These are phyloP conservation scores for Phylloscopus trochiloides DNA, from an alignment of 2,113 vertebrate species.

Conservation along the genomic window DNA sequence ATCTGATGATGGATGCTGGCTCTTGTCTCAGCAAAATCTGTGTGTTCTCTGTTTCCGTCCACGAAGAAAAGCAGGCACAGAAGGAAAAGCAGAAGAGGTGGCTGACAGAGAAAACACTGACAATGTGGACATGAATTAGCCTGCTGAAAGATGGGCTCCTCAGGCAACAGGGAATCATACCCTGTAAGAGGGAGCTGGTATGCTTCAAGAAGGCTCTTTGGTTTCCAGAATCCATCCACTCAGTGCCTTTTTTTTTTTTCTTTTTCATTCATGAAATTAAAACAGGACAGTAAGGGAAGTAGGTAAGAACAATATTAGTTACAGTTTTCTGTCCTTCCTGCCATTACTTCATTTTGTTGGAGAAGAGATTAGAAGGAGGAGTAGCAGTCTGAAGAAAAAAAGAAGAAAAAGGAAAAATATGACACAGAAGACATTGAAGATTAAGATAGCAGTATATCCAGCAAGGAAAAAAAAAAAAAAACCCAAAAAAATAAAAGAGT, in stretches of 20 bases:
- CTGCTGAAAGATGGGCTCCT: not conserved
- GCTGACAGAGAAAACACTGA: not conserved
- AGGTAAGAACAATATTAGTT: not conserved
- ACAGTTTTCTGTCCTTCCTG: not conserved
- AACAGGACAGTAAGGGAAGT: not conserved
- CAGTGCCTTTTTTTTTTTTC: not conserved
- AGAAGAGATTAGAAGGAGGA: not conserved
- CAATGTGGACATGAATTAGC: not conserved
- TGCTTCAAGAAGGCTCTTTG: not conserved
- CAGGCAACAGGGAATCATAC: not conserved
- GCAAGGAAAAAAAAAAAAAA: not conserved
- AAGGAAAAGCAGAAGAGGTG: not conserved
- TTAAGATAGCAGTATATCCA: not conserved
- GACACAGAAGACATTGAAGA: not conserved
- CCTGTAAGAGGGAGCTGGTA: not conserved
- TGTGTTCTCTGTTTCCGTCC: not conserved
- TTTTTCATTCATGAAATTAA: not conserved
- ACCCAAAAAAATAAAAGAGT: not conserved
- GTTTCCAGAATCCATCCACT: not conserved
- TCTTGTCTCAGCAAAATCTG: not conserved
- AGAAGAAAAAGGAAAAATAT: not conserved
- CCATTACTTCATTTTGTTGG: not conserved
- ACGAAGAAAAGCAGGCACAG: not conserved
- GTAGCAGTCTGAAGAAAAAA: not conserved
- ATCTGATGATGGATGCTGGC: not conserved